Percentiles rank a stretch among this genome's conserved stretches.
Evolutionary conservation across 1,140 invertebrate genomes (phyloP).

Genomic region (Rhagoletis zephyria): DNA sequence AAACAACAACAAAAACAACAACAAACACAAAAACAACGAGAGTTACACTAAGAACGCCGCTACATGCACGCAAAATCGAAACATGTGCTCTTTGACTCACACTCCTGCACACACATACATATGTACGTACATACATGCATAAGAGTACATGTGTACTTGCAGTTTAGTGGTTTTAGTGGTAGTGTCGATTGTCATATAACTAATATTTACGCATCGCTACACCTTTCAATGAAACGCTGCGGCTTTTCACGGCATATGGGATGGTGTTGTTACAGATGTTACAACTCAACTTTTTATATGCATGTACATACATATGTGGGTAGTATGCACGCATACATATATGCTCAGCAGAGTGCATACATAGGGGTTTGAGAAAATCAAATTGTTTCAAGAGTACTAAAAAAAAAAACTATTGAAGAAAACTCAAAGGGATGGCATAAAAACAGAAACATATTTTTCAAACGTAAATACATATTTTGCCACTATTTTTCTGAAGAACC

Average conservation of each 20-base stretch:
- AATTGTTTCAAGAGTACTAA: too few species aligned
- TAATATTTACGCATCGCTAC: background rate
- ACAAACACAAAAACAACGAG: background rate
- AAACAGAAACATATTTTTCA: too few species aligned
- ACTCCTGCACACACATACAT: background rate
- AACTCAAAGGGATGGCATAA: too few species aligned
- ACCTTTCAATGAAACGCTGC: background rate
- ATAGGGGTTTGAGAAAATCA: too few species aligned
- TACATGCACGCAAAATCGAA: background rate
- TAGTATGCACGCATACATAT: background rate
- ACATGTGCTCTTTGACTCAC: slow-evolving; percentile 12
- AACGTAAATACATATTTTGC: too few species aligned
- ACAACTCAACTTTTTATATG: too few species aligned
- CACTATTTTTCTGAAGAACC: too few species aligned
- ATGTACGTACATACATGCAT: background rate
- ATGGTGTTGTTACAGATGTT: too few species aligned
- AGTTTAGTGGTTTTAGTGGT: background rate
- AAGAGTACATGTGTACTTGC: background rate
- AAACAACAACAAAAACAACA: background rate
- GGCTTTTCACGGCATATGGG: background rate
- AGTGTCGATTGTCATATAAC: background rate
- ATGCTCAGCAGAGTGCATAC: background rate
- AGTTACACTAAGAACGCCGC: too few species aligned
- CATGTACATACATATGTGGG: too few species aligned
- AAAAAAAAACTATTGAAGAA: too few species aligned